These are phyloP conservation scores for Volucella bombylans DNA, from an alignment of 2,888 invertebrate species.

Conservation along the genomic window DNA sequence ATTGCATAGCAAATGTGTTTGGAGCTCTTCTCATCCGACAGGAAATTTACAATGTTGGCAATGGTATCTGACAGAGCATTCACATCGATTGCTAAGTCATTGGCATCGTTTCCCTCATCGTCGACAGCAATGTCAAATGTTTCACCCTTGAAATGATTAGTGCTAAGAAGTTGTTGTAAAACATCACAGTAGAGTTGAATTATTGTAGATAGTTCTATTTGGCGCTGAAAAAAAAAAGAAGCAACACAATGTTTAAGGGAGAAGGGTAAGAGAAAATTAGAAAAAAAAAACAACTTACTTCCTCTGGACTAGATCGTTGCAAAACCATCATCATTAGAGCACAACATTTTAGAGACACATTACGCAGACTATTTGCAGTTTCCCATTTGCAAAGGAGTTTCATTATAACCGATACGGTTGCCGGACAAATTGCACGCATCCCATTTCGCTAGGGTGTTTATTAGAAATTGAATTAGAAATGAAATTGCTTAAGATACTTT, in stretches of 20 bases:
- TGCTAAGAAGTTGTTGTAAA: constrained; percentile 80
- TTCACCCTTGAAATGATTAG: constrained; percentile 79
- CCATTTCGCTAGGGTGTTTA: constrained; percentile 83
- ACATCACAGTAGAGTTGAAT: constrained; percentile 82
- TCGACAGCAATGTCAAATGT: constrained; percentile 80
- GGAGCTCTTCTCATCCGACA: constrained; percentile 76
- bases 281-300: constrained; percentile 79
- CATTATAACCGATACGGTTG: constrained; percentile 85
- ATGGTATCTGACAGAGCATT: constrained; percentile 80
- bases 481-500: background rate
- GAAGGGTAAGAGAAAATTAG: constrained; percentile 2
- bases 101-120: constrained; percentile 74
- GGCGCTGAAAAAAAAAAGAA: constrained; percentile 82
- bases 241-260: background rate
- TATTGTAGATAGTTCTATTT: constrained; percentile 84
- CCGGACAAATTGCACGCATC: constrained; percentile 85
- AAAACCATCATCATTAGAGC: constrained; percentile 84
- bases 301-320: constrained; percentile 84
- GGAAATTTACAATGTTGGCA: constrained; percentile 79
- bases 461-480: background rate
- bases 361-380: constrained; percentile 81
- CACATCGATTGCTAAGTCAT: constrained; percentile 79
- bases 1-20: constrained; percentile 80
- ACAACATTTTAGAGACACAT: constrained; percentile 84
- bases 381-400: constrained; percentile 83